Conservation (phyloP, 2,797 vertebrate species). For the Coranthus polyacanthus region DNA sequence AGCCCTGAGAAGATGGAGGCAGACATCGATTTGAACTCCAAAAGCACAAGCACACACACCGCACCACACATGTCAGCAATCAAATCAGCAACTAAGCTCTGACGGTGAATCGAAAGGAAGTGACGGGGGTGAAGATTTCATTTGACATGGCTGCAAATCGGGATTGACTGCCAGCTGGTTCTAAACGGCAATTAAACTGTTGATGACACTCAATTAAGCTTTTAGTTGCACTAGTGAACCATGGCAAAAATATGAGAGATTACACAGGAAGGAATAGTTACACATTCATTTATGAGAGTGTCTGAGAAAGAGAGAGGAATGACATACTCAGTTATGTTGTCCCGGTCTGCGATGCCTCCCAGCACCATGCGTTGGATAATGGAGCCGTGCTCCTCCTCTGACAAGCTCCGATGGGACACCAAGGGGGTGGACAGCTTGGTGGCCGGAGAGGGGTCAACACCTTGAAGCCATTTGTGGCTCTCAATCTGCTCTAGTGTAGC, state of each 20-base stretch:
- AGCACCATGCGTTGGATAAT: constrained; percentile 97
- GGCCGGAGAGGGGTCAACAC: constrained; percentile 95
- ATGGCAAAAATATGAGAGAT: constrained; percentile 35
- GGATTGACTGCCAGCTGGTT: constrained; percentile 49
- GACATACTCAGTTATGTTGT: constrained; percentile 92
- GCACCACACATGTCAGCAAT: background rate
- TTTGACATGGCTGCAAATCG: constrained; percentile 52
- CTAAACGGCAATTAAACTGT: constrained; percentile 58
- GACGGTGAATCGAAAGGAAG: constrained; percentile 36
- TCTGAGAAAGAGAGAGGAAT: background rate
- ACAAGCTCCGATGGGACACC: constrained; percentile 94
- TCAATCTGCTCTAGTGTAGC: constrained; percentile 94
- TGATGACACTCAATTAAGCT: constrained; percentile 49
- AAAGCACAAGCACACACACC: background rate
- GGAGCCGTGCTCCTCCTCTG: constrained; percentile 94
- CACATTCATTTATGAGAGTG: constrained; percentile 4
- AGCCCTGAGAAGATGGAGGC: constrained; percentile 81
- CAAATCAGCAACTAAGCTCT: constrained; percentile 23
- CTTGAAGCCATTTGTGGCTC: constrained; percentile 92
- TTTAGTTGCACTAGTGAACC: constrained; percentile 20
- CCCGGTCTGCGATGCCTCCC: constrained; percentile 92
- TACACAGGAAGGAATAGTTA: constrained; percentile 25
- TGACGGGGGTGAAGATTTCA: constrained; percentile 48
- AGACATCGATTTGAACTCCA: constrained; percentile 23
- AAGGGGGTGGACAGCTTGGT: constrained; percentile 95